Evolutionary conservation across 2,888 invertebrate genomes (phyloP), one percentile per base, ranked within the genome.

Genomic region (Calameuta pallipes): DNA sequence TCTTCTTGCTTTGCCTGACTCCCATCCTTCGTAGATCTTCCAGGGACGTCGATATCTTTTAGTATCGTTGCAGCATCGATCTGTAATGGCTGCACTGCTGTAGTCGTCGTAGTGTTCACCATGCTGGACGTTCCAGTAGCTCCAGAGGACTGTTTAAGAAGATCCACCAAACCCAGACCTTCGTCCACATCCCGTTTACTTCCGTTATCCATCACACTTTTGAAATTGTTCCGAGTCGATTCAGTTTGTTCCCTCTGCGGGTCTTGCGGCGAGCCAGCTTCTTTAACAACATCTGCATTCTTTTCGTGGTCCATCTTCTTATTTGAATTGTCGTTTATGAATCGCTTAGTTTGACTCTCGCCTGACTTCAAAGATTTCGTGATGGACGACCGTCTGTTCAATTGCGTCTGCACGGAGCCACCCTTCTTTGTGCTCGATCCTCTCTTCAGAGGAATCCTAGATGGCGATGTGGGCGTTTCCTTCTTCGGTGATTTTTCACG

Each of bases 31-130:
- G 56, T 56, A 15, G 56, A 56, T 56, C 3, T 56, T 56, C 23
- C 56, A 23, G 23, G 23, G 23, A 23, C 23, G 9, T 56, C 78
- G 4, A 11, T 31, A 68, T 88, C 89, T 69, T 83, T 78, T 4
- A 86, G 78, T 37, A 87, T 81, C 9, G 85, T 80, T 2, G 85
- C 83, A 4, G 89, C 87, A 76, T 91, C 90, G 73, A 91, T 89
- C 74, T 90, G 86, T 6, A 91, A 81, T 0, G 91, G 91, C 36
- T 91, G 88, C 1, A 89, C 90, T 0, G 91, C 91, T 1, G 91
- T 91, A 6, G 89, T 87, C 0, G 91, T 87, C 13, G 91, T 90
- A 4, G 90, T 90, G 74, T 87, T 91, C 12, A 91, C 91, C 13
- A 91, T 88, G 77, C 90, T 91, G 6, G 90, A 89, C 0, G 84